A percentile compares a stretch with the other conserved stretches of the same genome.
These are phyloP conservation scores for Spatula versicolor DNA, from an alignment of 2,797 vertebrate genomes.

Conservation along the genomic window DNA sequence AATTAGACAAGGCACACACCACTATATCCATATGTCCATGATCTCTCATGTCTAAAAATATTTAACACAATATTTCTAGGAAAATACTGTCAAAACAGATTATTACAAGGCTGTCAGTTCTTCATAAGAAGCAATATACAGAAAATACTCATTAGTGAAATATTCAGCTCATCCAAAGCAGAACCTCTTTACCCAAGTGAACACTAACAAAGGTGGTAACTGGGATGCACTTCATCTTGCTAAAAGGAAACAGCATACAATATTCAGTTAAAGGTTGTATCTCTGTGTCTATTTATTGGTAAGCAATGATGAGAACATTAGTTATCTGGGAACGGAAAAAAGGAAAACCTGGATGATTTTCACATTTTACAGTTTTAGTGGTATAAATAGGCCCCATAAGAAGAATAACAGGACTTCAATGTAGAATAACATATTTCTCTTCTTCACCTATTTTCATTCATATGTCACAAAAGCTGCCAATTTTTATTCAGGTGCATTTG, in stretches of 20 bases:
- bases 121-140: constrained; percentile 70
- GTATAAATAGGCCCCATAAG: neutral
- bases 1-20: constrained; percentile 88
- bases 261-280: neutral
- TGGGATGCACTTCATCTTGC: neutral
- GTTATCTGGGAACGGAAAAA: neutral
- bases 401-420: neutral
- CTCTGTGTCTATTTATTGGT: neutral
- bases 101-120: constrained; percentile 70
- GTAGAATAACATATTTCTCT: neutral
- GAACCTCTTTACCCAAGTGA: constrained; percentile 34
- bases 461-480: neutral
- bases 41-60: constrained; percentile 71
- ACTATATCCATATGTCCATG: constrained; percentile 84
- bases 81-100: constrained; percentile 77
- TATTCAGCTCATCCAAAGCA: neutral
- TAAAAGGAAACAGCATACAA: neutral
- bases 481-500: constrained; percentile 57
- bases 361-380: neutral
- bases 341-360: neutral
- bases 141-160: constrained; percentile 63
- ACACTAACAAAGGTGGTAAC: neutral
- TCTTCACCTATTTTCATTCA: neutral
- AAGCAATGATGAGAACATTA: neutral
- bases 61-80: constrained; percentile 73